Base-by-base conservation (phyloP, 2,113 vertebrate species). In the Nothobranchius kuhntae region DNA sequence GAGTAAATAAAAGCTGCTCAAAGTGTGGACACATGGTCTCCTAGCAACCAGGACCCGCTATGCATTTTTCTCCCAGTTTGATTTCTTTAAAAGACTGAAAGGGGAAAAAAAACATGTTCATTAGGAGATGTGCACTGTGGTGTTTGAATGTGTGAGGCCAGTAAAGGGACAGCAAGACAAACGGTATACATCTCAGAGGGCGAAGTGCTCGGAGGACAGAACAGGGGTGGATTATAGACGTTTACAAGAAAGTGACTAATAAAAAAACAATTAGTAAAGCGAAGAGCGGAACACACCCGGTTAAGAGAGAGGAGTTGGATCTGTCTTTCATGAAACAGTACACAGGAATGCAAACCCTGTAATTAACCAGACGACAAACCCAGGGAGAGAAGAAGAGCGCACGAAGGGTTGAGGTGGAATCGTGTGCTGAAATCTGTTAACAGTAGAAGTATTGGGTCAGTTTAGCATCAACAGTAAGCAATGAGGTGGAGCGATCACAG, bases 41-140 rank as follows among this genome's bases (percentile, higher is more conserved):
- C 73, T 90, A 86, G 86, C 91, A 91, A 91, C 89, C 57, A 14
- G 53, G 71, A 80, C 81, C 72, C 76, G 77, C 73, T 58, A 85
- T 86, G 80, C 65, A 67, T 82, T 86, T 71, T 75, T 68, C 58
- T 67, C 60, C 72, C 70, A 61, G 63, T 81, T 87, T 83, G 72
- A 84, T 83, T 89, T 72, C 58, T 84, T 80, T 80, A 76, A 80
- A 82, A 66, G 64, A 76, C 52, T 52, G 59, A 83, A 73, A 66
- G 17, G 65, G 85, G 9, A 69, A 71, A 71, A 86, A 73, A 72
- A 59, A 46, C 60, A 73, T 70, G 83, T 83, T 89, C 76, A 84
- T 87, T 82, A 72, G 68, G 68, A 68, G 68, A 74, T 55, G 56
- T 26, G 65, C 56, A 40, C 56, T 60, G 57, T 42, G 68, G 53